Percentiles rank a stretch among this genome's conserved stretches.
These are phyloP conservation scores for Hycleus cichorii DNA, from an alignment of 1,140 invertebrate genomes.

Conservation along the genomic window DNA sequence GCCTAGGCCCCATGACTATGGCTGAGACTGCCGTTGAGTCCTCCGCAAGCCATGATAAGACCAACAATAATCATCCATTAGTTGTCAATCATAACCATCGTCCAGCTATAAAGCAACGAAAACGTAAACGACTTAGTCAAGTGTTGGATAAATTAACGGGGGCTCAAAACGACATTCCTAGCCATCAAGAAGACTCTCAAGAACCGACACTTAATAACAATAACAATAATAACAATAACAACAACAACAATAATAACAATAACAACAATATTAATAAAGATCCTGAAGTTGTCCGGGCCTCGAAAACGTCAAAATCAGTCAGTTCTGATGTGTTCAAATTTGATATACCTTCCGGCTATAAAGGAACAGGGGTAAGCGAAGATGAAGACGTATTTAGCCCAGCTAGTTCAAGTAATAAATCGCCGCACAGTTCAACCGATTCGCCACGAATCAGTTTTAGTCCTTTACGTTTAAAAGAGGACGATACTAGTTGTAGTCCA, in stretches of 20 bases:
- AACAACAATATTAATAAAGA: conserved; percentile 35
- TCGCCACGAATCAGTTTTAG: conserved; percentile 52
- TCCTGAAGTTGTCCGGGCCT: conserved; percentile 11
- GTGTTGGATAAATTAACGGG: conserved; percentile 60
- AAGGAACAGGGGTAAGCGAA: conserved; percentile 44
- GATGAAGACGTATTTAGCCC: conserved; percentile 53
- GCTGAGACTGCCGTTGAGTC: conserved; percentile 55
- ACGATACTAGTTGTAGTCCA: conserved; percentile 39
- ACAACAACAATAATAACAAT: conserved; percentile 37
- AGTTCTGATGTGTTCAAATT: conserved; percentile 47
- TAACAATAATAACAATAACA: conserved; percentile 15
- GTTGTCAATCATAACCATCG: conserved; percentile 57
- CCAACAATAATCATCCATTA: conserved; percentile 49
- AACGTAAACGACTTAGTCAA: conserved; percentile 66
- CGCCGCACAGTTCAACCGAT: conserved; percentile 48
- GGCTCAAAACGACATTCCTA: conserved; percentile 13
- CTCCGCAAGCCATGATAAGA: conserved; percentile 45
- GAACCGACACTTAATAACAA: conserved; percentile 27
- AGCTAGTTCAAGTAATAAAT: conserved; percentile 46
- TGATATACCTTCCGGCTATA: conserved; percentile 40
- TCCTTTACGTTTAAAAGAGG: conserved; percentile 50
- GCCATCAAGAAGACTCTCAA: not conserved
- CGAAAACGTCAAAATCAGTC: conserved; percentile 30
- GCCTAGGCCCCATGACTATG: conserved; percentile 57
- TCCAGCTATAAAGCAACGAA: conserved; percentile 51